Evolutionary conservation across 2,113 vertebrate genomes (phyloP), one percentile per base, ranked within the genome.

Genomic region (Callionymus lyra): DNA sequence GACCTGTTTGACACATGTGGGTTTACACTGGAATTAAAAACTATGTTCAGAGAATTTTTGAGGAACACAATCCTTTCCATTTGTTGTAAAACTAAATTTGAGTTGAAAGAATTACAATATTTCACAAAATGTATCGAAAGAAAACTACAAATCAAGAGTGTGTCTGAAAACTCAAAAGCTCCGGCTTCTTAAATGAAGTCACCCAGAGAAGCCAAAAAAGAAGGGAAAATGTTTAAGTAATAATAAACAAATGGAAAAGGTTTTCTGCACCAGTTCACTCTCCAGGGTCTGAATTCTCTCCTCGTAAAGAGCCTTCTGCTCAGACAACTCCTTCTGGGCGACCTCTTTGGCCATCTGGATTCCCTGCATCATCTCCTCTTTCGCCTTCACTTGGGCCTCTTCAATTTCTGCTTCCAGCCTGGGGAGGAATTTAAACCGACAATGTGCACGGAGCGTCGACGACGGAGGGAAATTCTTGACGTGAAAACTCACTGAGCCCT

Each of bases 311-410:
- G 71, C 65, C 72, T 83, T 94, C 55, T 98, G 95, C 17, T 86
- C 84, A 12, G 44, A 79, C 2, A 97, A 81, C 36, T 97, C 90
- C 53, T 90, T 88, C 27, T 90, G 89, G 31, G 94, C 90, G 85
- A 98, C 82, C 47, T 96, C 88, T 72, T 91, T 90, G 0, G 89
- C 95, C 60, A 97, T 86, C 50, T 94, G 91, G 61, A 97, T 91
- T 36, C 91, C 90, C 19, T 89, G 90, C 77, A 97, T 92, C 92
- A 96, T 93, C 70, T 98, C 95, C 57, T 92, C 84, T 69, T 92
- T 92, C 6, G 90, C 93, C 61, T 89, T 90, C 56, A 98, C 50
- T 12, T 86, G 84, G 6, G 94, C 92, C 50, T 91, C 91, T 79
- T 91, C 84, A 31, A 97, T 92, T 84, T 98, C 95, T 5, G 84